Evolutionary conservation across 2,888 invertebrate species (phyloP).

Genomic region (Lithophane semibrunnea): DNA sequence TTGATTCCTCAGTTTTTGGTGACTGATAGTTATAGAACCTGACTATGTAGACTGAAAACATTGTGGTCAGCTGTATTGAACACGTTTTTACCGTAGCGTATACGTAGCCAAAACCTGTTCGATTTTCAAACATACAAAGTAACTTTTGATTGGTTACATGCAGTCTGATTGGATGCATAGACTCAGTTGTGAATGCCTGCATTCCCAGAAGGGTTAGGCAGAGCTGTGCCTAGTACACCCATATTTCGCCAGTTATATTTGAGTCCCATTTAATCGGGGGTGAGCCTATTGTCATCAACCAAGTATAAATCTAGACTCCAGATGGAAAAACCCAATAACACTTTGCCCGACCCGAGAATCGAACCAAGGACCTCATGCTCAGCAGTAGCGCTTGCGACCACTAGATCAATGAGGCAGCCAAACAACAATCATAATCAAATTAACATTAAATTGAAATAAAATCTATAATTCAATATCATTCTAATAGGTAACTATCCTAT

Average conservation of each 20-base stretch:
- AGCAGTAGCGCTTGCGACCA: too few relatives aligned
- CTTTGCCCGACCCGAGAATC: too few relatives aligned
- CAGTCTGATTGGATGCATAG: background rate
- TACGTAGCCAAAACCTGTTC: background rate
- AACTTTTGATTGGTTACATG: conserved; percentile 34
- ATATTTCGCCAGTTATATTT: background rate
- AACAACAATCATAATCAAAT: background rate
- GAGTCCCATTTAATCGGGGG: background rate
- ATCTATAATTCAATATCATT: background rate
- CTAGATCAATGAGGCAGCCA: background rate
- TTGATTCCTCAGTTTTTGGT: background rate
- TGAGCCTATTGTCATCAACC: too few relatives aligned
- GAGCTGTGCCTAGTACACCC: background rate
- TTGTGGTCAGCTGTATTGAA: background rate
- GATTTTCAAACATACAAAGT: conserved; percentile 18
- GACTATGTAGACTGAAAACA: conserved; percentile 1
- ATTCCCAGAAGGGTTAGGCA: too few relatives aligned
- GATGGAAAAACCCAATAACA: too few relatives aligned
- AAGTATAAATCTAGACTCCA: too few relatives aligned
- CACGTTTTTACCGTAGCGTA: background rate
- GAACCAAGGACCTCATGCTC: too few relatives aligned
- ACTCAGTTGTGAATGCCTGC: background rate
- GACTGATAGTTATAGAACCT: background rate
- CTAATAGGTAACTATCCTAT: background rate
- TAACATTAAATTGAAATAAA: background rate